Conservation (phyloP, 2,113 vertebrate species). For the Dicerorhinus sumatrensis region DNA sequence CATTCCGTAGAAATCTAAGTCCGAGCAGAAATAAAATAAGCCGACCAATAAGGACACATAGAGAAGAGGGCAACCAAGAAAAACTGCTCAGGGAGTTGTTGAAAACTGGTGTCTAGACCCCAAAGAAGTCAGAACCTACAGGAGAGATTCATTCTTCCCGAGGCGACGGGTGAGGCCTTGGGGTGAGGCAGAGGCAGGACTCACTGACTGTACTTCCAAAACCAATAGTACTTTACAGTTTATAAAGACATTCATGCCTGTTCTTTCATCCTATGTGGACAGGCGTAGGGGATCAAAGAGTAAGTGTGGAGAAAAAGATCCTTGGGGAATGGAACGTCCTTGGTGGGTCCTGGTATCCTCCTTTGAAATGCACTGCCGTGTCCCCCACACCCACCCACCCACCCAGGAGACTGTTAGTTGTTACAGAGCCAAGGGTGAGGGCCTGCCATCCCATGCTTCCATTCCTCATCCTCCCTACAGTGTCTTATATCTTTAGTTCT, state of each 20-base stretch:
- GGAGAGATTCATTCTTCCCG: not conserved
- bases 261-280: not conserved
- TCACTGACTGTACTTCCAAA: accelerated
- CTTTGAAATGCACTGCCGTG: not conserved
- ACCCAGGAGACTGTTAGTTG: not conserved
- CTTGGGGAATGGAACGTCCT: not conserved
- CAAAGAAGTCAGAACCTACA: not conserved
- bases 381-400: accelerated
- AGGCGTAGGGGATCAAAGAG: not conserved
- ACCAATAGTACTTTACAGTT: not conserved
- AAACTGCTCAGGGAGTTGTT: no score
- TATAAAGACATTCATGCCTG: not conserved
- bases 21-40: not conserved
- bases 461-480: no score
- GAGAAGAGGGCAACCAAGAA: not conserved
- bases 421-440: not conserved
- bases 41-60: accelerated
- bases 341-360: not conserved
- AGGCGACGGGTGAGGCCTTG: not conserved
- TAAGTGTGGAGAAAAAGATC: not conserved
- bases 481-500: not conserved
- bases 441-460: not conserved
- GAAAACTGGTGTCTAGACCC: not conserved
- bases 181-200: accelerated
- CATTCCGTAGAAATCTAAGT: not conserved